Evolutionary conservation across 2,113 vertebrate species (phyloP).

Genomic region (Numenius arquata): DNA sequence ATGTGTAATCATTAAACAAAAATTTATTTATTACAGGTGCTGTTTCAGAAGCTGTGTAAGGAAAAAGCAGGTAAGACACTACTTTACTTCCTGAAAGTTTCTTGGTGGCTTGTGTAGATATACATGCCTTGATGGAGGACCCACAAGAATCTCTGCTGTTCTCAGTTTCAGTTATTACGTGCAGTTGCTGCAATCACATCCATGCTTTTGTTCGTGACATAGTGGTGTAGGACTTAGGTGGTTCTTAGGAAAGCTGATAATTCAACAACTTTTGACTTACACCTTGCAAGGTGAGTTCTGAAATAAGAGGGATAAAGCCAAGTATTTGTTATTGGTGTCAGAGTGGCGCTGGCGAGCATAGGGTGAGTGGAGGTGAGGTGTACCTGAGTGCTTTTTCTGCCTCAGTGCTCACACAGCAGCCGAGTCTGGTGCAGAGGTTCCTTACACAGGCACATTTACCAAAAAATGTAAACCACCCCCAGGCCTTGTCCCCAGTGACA

Average conservation of each 20-base stretch:
- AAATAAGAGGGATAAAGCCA: not conserved
- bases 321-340: not conserved
- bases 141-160: not conserved
- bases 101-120: not conserved
- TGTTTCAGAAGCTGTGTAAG: constrained; percentile 70
- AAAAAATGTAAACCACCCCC: not conserved
- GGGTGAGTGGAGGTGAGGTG: rapidly evolving
- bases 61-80: constrained; percentile 78
- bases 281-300: not conserved
- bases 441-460: not conserved
- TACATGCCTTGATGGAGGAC: not conserved
- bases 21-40: constrained; percentile 75
- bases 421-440: not conserved
- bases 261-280: not conserved
- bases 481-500: not conserved
- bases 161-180: not conserved
- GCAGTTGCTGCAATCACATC: not conserved
- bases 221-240: not conserved
- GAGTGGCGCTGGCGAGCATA: rapidly evolving
- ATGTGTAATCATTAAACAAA: constrained; percentile 15
- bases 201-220: not conserved
- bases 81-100: not conserved
- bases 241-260: not conserved
- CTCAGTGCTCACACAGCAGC: not conserved
- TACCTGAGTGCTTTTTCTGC: not conserved